Conservation (phyloP, 2,797 vertebrate genomes). For the Eulemur rubriventer region DNA sequence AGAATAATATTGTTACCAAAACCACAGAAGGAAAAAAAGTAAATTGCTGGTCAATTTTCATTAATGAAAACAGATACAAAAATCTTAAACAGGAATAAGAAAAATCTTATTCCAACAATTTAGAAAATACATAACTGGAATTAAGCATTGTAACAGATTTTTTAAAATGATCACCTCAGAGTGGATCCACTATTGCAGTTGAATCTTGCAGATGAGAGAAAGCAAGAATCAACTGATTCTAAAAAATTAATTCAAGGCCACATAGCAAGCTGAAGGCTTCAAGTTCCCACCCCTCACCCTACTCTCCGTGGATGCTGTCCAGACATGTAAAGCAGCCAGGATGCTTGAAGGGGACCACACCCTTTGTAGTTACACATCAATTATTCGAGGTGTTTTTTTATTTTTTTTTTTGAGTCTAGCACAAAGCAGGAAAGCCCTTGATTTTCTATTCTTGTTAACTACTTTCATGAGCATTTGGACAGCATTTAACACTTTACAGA, state of each 20-base stretch:
- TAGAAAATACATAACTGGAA: constrained; percentile 14
- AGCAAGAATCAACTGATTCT: not conserved
- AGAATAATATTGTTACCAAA: constrained; percentile 39
- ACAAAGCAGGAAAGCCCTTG: not conserved
- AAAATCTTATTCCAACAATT: not conserved
- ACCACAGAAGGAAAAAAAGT: not conserved
- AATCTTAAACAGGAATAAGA: not conserved
- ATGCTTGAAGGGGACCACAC: not conserved
- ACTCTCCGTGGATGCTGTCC: not conserved
- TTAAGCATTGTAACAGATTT: not conserved
- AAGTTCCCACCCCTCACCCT: not conserved
- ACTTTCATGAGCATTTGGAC: not conserved
- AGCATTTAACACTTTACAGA: not conserved
- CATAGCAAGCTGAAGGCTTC: not conserved
- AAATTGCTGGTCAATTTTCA: not conserved
- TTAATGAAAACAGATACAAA: constrained; percentile 24
- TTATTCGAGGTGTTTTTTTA: not conserved
- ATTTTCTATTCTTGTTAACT: not conserved
- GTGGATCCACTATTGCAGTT: not conserved
- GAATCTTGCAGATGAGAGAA: constrained; percentile 2
- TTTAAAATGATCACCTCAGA: not conserved
- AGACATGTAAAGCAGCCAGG: not conserved
- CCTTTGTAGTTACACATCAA: not conserved
- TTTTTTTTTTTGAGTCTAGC: not conserved
- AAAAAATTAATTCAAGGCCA: not conserved